Evolutionary conservation across 2,888 invertebrate species (phyloP), one percentile per base, ranked within the genome.

Genomic region (Patella caerulea): DNA sequence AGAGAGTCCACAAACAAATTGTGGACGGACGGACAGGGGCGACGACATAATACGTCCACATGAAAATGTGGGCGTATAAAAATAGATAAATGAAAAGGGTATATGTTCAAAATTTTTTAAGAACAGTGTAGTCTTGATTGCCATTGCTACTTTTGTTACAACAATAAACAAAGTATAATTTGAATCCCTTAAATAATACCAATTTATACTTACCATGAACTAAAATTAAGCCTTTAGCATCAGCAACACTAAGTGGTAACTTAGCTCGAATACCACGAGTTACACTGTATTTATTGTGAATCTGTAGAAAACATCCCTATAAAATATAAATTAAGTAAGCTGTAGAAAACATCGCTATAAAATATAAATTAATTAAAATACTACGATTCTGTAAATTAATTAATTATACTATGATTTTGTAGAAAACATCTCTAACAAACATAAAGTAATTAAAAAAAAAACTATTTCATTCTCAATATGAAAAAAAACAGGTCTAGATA

Each of bases 211-310:
- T 78, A 91, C 91, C 92, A 85, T 91, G 91, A 7, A 87, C 91
- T 15, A 91, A 77, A 69, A 91, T 86, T 29, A 92, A 79, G 14
- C 91, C 92, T 14, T 80, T 74, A 15, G 92, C 91, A 76, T 84
- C 85, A 45, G 84, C 82, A 7, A 86, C 84, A 77, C 88, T 88
- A 29, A 87, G 78, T 12, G 91, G 92, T 5, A 84, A 83, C 14
- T 84, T 75, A 7, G 89, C 86, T 7, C 78, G 79, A 52, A 91
- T 85, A 4, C 86, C 85, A n/a, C 88, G 83, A 53, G 82, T 83
- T 55, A 87, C 77, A 81, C 91, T 91, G 86, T 90, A 91, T 45
- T 82, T 77, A 56, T 88, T 88, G 83, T 90, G 90, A 53, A 91
- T 87, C 73, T 91, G 91, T 29, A 90, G 84, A 71, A 81, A 82